phyloP scores from a whole-genome alignment of 2,888 invertebrate genomes.

The Drosophila eohydei region DNA sequence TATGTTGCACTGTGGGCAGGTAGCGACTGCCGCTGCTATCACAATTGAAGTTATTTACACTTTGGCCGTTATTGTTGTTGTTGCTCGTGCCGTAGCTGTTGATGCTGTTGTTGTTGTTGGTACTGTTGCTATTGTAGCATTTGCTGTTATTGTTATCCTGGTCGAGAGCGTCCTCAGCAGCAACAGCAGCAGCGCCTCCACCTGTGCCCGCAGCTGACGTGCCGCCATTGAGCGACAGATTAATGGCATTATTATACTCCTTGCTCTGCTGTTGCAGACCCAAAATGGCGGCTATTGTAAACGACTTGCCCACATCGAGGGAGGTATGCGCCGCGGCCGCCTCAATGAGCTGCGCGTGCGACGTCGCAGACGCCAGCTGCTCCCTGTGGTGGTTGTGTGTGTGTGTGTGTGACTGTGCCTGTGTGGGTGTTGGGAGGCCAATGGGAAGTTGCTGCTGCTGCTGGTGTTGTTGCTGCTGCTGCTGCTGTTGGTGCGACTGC shows the following conservation, averaged over 20 bases:
- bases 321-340: constrained; percentile 82
- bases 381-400: constrained; percentile 53
- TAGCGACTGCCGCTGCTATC: constrained; percentile 80
- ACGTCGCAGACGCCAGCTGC: constrained; percentile 75
- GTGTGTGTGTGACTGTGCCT: constrained; percentile 42
- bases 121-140: constrained; percentile 55
- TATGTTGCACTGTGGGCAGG: constrained; percentile 67
- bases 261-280: constrained; percentile 87
- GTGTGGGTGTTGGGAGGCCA: constrained; percentile 61
- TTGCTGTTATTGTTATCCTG: constrained; percentile 61
- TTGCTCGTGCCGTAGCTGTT: constrained; percentile 49
- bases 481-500: constrained; percentile 59
- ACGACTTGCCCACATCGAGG: constrained; percentile 88
- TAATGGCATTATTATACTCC: constrained; percentile 85
- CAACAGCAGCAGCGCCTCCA: constrained; percentile 16
- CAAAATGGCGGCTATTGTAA: constrained; percentile 95
- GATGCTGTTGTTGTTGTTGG: constrained; percentile 41
- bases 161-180: constrained; percentile 46
- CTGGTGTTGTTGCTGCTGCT: constrained; percentile 52
- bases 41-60: constrained; percentile 83
- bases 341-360: constrained; percentile 80
- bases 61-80: constrained; percentile 51
- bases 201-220: constrained; percentile 31
- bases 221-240: constrained; percentile 83
- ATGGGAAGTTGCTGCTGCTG: constrained; percentile 63